phyloP scores from a whole-genome alignment of 2,113 vertebrate species.

The Okapia johnstoni region DNA sequence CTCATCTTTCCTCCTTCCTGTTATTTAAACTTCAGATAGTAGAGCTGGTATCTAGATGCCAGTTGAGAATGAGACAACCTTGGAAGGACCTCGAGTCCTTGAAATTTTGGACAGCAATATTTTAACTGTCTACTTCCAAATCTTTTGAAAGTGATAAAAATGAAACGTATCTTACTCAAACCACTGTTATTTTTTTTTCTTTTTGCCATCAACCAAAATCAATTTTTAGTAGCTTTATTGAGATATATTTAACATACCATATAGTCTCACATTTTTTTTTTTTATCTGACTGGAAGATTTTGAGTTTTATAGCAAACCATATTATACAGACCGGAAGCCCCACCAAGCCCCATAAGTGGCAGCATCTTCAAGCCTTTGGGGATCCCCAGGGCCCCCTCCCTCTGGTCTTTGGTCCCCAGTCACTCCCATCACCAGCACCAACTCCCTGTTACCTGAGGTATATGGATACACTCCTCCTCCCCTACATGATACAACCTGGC shows the following conservation, averaged over 20 bases:
- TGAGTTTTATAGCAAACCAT: slow-evolving; percentile 71
- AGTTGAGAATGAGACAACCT: background rate
- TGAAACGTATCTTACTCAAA: background rate
- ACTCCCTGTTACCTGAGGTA: slow-evolving; percentile 73
- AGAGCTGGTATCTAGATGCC: background rate
- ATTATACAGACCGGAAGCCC: slow-evolving; percentile 55
- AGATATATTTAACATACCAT: background rate
- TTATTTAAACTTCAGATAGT: background rate
- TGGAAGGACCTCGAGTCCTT: background rate
- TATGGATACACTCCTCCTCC: slow-evolving; percentile 63
- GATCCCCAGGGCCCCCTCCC: background rate
- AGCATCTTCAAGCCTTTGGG: slow-evolving; percentile 25
- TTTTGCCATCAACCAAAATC: background rate
- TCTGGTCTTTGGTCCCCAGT: slow-evolving; percentile 62
- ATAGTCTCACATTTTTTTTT: background rate
- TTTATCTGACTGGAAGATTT: slow-evolving; percentile 45
- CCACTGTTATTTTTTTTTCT: background rate
- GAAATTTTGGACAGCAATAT: background rate
- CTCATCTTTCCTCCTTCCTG: background rate
- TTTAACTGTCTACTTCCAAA: background rate
- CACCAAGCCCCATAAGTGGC: background rate
- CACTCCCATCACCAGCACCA: slow-evolving; percentile 60
- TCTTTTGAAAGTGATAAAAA: background rate
- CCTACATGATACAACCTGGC: slow-evolving; percentile 46
- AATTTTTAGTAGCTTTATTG: background rate